Evolutionary conservation across 2,888 invertebrate species (phyloP).

Genomic region (Cephus sareptanus): DNA sequence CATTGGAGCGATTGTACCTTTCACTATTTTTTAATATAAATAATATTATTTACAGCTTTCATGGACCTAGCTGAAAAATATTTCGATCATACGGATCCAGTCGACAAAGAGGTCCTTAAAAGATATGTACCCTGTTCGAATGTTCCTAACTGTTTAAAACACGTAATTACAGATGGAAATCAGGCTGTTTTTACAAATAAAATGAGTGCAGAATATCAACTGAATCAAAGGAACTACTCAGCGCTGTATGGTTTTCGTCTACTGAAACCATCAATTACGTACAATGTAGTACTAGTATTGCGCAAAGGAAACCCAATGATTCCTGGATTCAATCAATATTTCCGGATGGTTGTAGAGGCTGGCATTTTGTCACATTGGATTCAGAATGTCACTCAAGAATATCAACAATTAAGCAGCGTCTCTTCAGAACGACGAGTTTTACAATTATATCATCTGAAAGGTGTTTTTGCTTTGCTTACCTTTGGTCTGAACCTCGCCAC

Average conservation of each 20-base stretch:
- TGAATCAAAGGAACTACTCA: not conserved
- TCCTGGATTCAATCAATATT: conserved; percentile 2
- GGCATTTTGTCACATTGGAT: not conserved
- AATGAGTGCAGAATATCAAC: not conserved
- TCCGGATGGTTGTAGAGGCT: not conserved
- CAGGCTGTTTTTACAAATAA: not conserved
- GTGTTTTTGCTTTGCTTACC: not conserved
- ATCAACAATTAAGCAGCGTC: not conserved
- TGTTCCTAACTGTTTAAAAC: not conserved
- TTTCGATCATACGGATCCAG: not conserved
- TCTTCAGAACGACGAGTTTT: not conserved
- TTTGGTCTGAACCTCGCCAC: not conserved
- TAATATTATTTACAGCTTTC: not conserved
- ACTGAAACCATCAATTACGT: conserved; percentile 9
- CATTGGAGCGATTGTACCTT: no score
- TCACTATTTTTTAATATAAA: no score
- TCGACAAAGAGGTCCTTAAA: not conserved
- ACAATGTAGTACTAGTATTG: not conserved
- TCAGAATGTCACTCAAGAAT: not conserved
- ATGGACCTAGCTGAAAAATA: not conserved
- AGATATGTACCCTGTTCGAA: not conserved
- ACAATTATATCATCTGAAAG: not conserved
- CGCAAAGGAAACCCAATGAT: conserved; percentile 13
- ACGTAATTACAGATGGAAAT: not conserved
- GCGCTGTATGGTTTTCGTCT: not conserved